phyloP scores from a whole-genome alignment of 2,113 vertebrate genomes.

The Aphyosemion australe region DNA sequence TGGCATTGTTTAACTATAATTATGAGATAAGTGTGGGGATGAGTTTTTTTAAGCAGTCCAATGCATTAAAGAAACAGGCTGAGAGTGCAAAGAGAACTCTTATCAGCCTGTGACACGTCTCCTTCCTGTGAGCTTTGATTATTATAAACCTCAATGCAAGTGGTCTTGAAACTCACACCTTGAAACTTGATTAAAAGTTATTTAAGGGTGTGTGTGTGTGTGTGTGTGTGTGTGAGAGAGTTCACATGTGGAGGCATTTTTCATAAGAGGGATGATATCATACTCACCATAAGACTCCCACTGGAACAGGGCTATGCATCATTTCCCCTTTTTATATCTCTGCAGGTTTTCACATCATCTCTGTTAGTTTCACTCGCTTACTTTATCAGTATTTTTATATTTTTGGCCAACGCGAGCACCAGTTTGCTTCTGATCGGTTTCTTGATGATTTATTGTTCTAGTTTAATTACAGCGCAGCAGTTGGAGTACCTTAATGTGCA shows the following conservation, averaged over 20 bases:
- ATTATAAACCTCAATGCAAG: constrained; percentile 58
- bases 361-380: constrained; percentile 39
- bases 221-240: constrained; percentile 4
- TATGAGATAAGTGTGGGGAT: neutral
- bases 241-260: constrained; percentile 46
- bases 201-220: constrained; percentile 54
- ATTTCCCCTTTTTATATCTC: constrained; percentile 67
- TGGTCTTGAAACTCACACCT: constrained; percentile 50
- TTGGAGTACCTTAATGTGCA: constrained; percentile 58
- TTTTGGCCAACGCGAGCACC: constrained; percentile 31
- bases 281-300: constrained; percentile 64
- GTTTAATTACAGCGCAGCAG: constrained; percentile 66
- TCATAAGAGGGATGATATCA: constrained; percentile 75
- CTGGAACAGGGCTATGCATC: constrained; percentile 65
- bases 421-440: constrained; percentile 50
- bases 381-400: constrained; percentile 33
- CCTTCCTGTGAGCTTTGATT: constrained; percentile 54
- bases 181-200: constrained; percentile 75
- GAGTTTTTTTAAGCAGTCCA: neutral
- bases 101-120: constrained; percentile 31
- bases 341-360: constrained; percentile 62
- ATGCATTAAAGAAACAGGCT: constrained; percentile 5
- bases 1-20: neutral
- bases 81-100: constrained; percentile 17
- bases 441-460: constrained; percentile 54